These are phyloP conservation scores for Incurvaria masculella DNA, from an alignment of 2,888 invertebrate species.

Conservation along the genomic window DNA sequence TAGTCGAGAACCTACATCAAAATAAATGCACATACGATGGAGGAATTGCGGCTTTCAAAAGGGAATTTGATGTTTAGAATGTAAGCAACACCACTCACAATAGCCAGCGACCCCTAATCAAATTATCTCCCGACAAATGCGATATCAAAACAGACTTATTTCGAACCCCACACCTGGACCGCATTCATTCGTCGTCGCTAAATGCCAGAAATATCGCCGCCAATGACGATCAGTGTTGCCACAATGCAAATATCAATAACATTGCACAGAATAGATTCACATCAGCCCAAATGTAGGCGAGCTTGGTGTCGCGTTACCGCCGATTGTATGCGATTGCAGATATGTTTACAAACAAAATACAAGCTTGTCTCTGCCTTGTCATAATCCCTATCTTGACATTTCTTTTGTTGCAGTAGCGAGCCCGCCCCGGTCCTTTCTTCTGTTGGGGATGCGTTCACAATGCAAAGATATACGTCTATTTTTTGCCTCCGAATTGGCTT, in stretches of 20 bases:
- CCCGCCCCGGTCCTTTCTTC: not conserved
- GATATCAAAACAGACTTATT: not conserved
- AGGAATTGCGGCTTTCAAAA: not conserved
- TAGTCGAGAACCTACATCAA: too few relatives aligned
- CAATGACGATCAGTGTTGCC: not conserved
- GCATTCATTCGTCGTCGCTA: not conserved
- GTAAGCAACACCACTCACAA: not conserved
- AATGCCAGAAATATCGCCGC: not conserved
- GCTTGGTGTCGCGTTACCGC: conserved; percentile 48
- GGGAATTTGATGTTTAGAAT: not conserved
- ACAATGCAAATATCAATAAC: not conserved
- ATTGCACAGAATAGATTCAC: not conserved
- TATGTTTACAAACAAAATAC: conserved; percentile 55
- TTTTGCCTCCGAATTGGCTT: conserved; percentile 15
- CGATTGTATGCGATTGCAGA: conserved; percentile 31
- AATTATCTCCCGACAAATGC: not conserved
- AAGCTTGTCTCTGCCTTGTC: conserved; percentile 32
- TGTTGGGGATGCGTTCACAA: not conserved
- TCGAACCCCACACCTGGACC: not conserved
- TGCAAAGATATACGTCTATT: not conserved
- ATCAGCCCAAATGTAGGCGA: not conserved
- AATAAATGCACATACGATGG: too few relatives aligned
- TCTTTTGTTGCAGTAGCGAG: not conserved
- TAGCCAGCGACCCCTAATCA: not conserved
- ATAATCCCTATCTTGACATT: not conserved